These are phyloP conservation scores for Heliangelus exortis DNA, from an alignment of 2,797 vertebrate genomes.

Conservation along the genomic window DNA sequence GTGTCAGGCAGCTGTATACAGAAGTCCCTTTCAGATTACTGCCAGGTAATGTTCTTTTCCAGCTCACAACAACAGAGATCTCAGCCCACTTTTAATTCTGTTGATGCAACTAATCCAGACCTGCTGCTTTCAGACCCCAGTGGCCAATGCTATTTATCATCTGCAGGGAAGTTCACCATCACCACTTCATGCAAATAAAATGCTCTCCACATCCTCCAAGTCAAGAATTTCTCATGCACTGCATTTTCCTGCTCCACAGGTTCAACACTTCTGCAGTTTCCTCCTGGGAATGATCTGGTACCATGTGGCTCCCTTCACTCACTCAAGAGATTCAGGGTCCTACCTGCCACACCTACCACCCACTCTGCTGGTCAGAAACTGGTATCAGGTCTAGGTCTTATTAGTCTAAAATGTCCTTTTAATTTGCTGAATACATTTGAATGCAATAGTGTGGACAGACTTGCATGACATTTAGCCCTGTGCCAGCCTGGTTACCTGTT, in stretches of 20 bases:
- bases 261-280: neutral
- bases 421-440: neutral
- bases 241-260: no score
- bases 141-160: neutral
- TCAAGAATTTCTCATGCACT: neutral
- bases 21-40: neutral
- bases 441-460: neutral
- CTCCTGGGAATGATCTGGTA: neutral
- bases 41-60: neutral
- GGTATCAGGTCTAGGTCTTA: neutral
- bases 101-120: neutral
- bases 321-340: neutral
- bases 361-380: neutral
- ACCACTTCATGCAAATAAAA: neutral
- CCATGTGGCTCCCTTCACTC: neutral
- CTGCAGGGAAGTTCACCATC: neutral
- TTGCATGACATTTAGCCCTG: neutral
- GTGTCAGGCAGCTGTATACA: neutral
- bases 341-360: neutral
- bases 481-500: neutral
- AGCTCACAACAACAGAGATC: neutral
- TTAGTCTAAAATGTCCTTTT: neutral
- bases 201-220: neutral
- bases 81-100: neutral
- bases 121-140: neutral